phyloP scores from a whole-genome alignment of 2,797 vertebrate genomes.

The Oreortyx pictus region DNA sequence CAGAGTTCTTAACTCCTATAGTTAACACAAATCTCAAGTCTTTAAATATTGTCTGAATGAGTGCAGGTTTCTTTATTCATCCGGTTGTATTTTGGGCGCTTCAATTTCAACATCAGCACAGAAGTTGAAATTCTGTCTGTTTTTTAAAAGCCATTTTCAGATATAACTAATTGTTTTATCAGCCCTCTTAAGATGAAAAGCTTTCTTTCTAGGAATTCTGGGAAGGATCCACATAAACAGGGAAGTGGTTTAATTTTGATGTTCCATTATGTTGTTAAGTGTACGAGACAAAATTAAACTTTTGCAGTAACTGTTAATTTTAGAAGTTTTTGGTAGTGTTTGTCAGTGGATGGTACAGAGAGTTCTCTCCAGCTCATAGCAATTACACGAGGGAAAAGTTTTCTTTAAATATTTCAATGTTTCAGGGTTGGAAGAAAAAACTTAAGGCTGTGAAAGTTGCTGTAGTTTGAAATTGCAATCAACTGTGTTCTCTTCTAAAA shows the following conservation, averaged over 20 bases:
- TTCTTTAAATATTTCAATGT: not conserved
- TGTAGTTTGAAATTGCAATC: not conserved
- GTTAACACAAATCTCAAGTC: not conserved
- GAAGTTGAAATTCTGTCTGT: not conserved
- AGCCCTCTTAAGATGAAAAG: not conserved
- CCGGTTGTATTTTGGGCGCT: not conserved
- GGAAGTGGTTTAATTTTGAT: slow-evolving; percentile 39
- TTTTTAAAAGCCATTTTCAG: slow-evolving; percentile 24
- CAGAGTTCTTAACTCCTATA: slow-evolving; percentile 16
- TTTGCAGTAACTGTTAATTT: slow-evolving; percentile 60
- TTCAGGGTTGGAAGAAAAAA: not conserved
- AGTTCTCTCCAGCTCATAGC: slow-evolving; percentile 57
- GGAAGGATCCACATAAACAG: not conserved
- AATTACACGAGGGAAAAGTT: slow-evolving; percentile 19
- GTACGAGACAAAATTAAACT: slow-evolving; percentile 62
- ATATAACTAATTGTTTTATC: not conserved
- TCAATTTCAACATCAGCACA: not conserved
- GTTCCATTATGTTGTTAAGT: slow-evolving; percentile 23
- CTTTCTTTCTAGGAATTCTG: slow-evolving; percentile 49
- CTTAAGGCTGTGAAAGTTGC: not conserved
- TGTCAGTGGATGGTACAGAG: slow-evolving; percentile 64
- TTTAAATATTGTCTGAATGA: not conserved
- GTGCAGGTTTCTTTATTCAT: not conserved
- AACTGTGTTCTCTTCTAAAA: not conserved
- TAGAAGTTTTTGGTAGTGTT: slow-evolving; percentile 47